These are phyloP conservation scores for Megathymus violae DNA, from an alignment of 1,140 invertebrate genomes.

Conservation along the genomic window DNA sequence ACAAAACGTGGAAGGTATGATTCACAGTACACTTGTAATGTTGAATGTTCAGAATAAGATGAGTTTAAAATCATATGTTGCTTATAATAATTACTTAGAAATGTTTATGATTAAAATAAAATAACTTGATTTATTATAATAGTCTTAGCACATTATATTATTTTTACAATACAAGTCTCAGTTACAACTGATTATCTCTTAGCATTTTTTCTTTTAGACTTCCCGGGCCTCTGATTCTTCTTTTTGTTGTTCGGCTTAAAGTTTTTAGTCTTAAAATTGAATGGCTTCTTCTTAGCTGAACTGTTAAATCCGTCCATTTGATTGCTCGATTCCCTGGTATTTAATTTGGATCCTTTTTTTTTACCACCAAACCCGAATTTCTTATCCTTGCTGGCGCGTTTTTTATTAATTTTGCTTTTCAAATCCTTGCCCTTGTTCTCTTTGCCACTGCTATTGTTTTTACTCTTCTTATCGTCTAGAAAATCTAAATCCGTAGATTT, in stretches of 20 bases:
- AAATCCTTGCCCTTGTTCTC: slow-evolving; percentile 72
- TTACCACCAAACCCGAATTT: slow-evolving; percentile 98
- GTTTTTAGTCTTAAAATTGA: slow-evolving; percentile 67
- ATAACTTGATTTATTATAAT: neutral
- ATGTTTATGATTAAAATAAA: neutral
- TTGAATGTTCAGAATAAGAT: too few relatives aligned
- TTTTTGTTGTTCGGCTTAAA: slow-evolving; percentile 68
- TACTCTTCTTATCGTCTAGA: slow-evolving; percentile 89
- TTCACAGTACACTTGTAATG: too few relatives aligned
- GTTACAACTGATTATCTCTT: slow-evolving; percentile 84
- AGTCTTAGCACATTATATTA: too few relatives aligned
- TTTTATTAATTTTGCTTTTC: slow-evolving; percentile 84
- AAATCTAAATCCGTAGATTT: slow-evolving; percentile 91
- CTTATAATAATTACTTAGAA: too few relatives aligned
- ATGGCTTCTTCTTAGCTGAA: slow-evolving; percentile 73
- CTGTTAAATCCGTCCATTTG: slow-evolving; percentile 86
- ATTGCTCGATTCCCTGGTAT: slow-evolving; percentile 91
- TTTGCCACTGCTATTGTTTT: slow-evolving; percentile 57
- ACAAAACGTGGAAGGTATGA: too few relatives aligned
- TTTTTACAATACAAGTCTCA: too few relatives aligned
- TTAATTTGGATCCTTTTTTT: slow-evolving; percentile 95
- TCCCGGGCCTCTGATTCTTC: slow-evolving; percentile 84
- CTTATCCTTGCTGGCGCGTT: slow-evolving; percentile 89
- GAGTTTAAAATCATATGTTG: too few relatives aligned
- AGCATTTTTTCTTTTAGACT: slow-evolving; percentile 85